Evolutionary conservation across 2,113 vertebrate species (phyloP), one percentile per base, ranked within the genome.

Genomic region (Sakesphorus luctuosus): DNA sequence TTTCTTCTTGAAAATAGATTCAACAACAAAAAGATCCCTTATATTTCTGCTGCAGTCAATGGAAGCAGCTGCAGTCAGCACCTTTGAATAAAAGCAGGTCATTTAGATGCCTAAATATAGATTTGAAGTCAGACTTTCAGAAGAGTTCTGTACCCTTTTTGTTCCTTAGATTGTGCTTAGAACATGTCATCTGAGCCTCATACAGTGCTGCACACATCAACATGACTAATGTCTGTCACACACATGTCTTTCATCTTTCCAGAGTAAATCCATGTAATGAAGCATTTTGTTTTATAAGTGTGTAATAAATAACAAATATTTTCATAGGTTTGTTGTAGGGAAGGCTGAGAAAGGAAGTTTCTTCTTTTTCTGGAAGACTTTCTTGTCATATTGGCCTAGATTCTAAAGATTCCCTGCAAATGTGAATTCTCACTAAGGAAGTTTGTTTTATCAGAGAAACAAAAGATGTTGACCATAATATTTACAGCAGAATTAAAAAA

Each of bases 71-170:
- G 85, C 18, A 91, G 84, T 93, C 95, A 94, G 82, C 87, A 93
- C 38, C 82, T 96, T 89, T 91, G 87, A 90, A 73, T 46, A 94
- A 89, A 96, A 94, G 50, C 78, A 94, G 90, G 93, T 93, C 90
- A 69, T 63, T 90, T 80, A 74, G 56, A 50, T 88, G 50, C 82
- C 92, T 95, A 96, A 95, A 94, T 96, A 90, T 91, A 96, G 93
- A 77, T 63, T 83, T 91, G 82, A 90, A 96, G 68, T 85, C 71
- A 96, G 87, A 67, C 80, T 96, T 96, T 86, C 5, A 4, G 59
- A 73, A 74, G 52, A 94, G 63, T 73, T 96, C 55, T 18, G 63
- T 80, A 74, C 46, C 43, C 13, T 10, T 90, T 93, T 88, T 88
- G 38, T 87, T 77, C 84, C 38, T 87, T 85, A 59, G 15, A 11